Evolutionary conservation across 1,140 invertebrate species (phyloP).

Genomic region (Notospermus geniculatus): DNA sequence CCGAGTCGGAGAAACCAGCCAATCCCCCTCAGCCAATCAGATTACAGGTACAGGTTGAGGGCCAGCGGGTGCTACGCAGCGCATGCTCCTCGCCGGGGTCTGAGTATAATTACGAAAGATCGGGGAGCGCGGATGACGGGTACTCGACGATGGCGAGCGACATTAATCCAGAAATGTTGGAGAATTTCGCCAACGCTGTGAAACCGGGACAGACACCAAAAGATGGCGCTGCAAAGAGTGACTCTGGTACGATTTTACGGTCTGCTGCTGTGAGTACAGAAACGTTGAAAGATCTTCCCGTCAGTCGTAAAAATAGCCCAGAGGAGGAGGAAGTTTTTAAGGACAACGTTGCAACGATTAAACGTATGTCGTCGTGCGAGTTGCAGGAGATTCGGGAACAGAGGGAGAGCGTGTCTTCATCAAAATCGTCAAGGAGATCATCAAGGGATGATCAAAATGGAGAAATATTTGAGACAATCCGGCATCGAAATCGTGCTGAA

Average conservation of each 20-base stretch:
- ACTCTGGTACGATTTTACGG: no score
- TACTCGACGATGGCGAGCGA: constrained; percentile 89
- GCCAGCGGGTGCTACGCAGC: constrained; percentile 24
- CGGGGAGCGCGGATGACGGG: constrained; percentile 78
- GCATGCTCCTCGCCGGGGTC: constrained; percentile 44
- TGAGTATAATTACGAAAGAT: constrained; percentile 39
- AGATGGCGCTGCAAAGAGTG: no score
- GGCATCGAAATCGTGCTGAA: no score
- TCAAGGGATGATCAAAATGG: no score
- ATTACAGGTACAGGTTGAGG: no score
- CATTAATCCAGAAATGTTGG: constrained; percentile 61
- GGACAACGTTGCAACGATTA: not conserved
- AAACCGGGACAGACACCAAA: not conserved
- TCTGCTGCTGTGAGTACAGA: not conserved
- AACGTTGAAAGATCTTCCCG: not conserved
- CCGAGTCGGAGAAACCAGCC: no score
- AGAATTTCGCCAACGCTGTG: not conserved
- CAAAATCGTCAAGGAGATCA: no score
- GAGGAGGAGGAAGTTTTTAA: not conserved
- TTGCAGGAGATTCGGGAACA: not conserved
- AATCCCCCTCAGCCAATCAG: no score
- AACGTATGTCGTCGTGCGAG: not conserved
- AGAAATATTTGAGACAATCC: no score
- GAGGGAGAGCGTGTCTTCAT: not conserved
- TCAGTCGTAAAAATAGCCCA: not conserved